Conservation (phyloP, 2,888 invertebrate genomes). For the Camponotus fellah region DNA sequence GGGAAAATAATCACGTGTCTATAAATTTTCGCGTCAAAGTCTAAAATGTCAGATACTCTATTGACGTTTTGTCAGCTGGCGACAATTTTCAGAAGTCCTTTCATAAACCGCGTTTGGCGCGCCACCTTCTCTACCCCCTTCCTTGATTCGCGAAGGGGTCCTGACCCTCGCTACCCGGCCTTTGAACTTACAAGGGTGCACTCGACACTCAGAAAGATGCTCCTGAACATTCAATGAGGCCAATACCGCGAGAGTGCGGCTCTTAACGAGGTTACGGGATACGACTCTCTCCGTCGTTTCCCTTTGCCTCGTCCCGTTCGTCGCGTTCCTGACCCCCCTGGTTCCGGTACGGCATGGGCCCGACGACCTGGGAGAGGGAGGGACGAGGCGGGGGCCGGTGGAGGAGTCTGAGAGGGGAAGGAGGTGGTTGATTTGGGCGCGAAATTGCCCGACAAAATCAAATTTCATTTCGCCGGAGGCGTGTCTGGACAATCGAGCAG, state of each 20-base stretch:
- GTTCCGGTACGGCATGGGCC: slow-evolving; percentile 38
- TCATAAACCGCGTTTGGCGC: neutral
- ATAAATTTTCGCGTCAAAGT: neutral
- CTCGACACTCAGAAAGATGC: slow-evolving; percentile 79
- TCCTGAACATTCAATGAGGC: slow-evolving; percentile 80
- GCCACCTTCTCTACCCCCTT: slow-evolving; percentile 38
- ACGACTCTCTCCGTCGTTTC: slow-evolving; percentile 58
- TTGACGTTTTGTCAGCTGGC: neutral
- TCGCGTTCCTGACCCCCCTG: slow-evolving; percentile 48
- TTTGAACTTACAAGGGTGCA: slow-evolving; percentile 76
- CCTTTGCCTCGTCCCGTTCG: slow-evolving; percentile 27
- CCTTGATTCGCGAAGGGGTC: slow-evolving; percentile 24
- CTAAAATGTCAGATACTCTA: neutral
- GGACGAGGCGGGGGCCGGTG: neutral
- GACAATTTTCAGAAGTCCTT: slow-evolving; percentile 3
- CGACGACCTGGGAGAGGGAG: slow-evolving; percentile 8
- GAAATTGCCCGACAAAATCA: slow-evolving; percentile 86
- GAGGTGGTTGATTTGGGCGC: slow-evolving; percentile 84
- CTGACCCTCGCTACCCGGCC: slow-evolving; percentile 68
- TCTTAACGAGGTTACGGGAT: slow-evolving; percentile 83
- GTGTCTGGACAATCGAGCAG: slow-evolving; percentile 85
- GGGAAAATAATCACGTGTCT: neutral
- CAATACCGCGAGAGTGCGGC: slow-evolving; percentile 81
- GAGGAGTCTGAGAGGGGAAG: slow-evolving; percentile 3
- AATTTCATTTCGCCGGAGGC: slow-evolving; percentile 85